Base-by-base conservation (phyloP, 2,797 vertebrate species). In the Pelodytes ibericus region DNA sequence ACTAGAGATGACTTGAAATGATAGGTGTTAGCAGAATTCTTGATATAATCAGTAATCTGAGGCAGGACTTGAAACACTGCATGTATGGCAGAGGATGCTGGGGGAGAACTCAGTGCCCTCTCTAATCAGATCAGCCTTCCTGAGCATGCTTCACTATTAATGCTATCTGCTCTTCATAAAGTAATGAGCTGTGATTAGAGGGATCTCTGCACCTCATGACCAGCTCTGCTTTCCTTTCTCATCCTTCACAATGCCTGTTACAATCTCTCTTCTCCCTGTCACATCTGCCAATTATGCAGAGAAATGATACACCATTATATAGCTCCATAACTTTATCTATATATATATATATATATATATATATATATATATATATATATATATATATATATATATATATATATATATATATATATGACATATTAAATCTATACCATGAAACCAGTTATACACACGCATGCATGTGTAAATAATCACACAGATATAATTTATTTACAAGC, bases 1-100 rank as follows among this genome's bases (percentile, higher is more conserved):
- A 83, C 82, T 84, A 83, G 85, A 87, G 90, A 90, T 90, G 88
- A 89, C 89, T 89, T 89, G 87, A 80, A 84, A 87, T 80, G 89
- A 89, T 83, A 90, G 90, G 88, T 87, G 89, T 84, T 88, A 88
- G 88, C 87, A 70, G 85, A 84, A 82, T 81, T 75, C 74, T 80
- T 71, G 91, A 87, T 89, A 87, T 83, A 80, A 87, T 88, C 90
- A 85, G 86, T 22, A 81, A 80, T 84, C 85, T 85, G 79, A 86
- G 85, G 84, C 88, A 27, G 84, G 61, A 27, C 22, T 33, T 90
- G 84, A 89, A 88, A 87, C 90, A 82, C 87, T 78, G 81, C 86
- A 89, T 89, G 88, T 81, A 79, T 49, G 72, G 58, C 81, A 85
- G 87, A 85, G 53, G 59, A 70, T 11, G 59, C 18, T 53, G 65